Evolutionary conservation across 2,113 vertebrate species (phyloP).

Genomic region (Tricholaema leucomelas): DNA sequence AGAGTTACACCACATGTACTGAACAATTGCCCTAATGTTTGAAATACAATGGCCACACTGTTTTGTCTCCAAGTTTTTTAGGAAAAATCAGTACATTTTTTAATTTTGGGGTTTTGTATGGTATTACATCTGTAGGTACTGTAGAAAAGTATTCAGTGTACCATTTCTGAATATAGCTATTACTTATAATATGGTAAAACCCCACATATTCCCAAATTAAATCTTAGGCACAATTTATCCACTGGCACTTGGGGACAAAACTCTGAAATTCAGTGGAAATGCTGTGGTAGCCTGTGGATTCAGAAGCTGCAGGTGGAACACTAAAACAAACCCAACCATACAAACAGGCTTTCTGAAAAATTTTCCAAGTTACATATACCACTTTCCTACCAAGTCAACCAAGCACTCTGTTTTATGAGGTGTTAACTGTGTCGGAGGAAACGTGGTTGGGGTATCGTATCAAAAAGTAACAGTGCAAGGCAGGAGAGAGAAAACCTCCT

Average conservation of each 20-base stretch:
- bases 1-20: conserved; percentile 22
- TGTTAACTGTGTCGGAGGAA: background rate
- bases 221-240: background rate
- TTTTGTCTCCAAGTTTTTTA: conserved; percentile 57
- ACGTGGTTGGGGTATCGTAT: background rate
- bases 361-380: background rate
- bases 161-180: conserved; percentile 25
- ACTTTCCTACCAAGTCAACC: background rate
- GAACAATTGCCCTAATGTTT: conserved; percentile 65
- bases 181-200: background rate
- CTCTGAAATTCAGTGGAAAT: background rate
- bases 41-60: conserved; percentile 53
- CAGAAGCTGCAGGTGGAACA: background rate
- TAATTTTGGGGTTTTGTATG: background rate
- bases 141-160: background rate
- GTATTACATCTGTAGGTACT: conserved; percentile 3
- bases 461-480: background rate
- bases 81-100: conserved; percentile 27
- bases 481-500: background rate
- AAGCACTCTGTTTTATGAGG: conserved; percentile 17
- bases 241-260: background rate
- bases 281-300: background rate
- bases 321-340: background rate
- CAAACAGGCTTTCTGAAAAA: background rate
- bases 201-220: background rate